These are phyloP conservation scores for Ptychobarbus kaznakovi DNA, from an alignment of 2,797 vertebrate genomes.

Conservation along the genomic window DNA sequence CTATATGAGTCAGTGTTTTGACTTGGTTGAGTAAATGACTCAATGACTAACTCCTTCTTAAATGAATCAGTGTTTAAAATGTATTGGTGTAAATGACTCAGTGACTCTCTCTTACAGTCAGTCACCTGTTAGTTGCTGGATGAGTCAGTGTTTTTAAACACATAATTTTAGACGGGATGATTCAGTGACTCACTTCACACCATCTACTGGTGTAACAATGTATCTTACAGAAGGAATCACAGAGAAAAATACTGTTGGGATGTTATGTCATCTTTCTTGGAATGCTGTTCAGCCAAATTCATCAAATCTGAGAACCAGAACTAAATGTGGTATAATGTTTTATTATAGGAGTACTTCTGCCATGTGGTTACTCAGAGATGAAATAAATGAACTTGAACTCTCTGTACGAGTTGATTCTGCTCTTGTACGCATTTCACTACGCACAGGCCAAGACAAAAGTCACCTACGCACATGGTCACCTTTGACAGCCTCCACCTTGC, in stretches of 20 bases:
- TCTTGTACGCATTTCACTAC: background rate
- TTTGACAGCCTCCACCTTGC: conserved; percentile 32
- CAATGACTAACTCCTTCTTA: background rate
- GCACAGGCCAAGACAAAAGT: background rate
- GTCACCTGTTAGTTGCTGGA: background rate
- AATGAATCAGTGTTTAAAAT: background rate
- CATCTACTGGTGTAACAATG: background rate
- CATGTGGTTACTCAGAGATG: background rate
- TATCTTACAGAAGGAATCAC: background rate
- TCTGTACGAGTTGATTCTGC: background rate
- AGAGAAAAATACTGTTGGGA: background rate
- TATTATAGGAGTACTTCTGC: background rate
- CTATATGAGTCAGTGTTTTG: background rate
- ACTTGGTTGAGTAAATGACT: background rate
- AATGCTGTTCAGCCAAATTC: background rate
- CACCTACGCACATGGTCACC: background rate
- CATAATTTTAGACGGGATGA: background rate
- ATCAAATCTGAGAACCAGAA: background rate
- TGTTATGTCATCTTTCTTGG: background rate
- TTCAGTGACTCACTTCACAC: background rate
- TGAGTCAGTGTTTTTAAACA: background rate
- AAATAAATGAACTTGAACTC: conserved; percentile 18
- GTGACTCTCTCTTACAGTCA: background rate
- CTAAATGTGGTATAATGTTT: background rate
- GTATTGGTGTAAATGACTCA: background rate